These are phyloP conservation scores for Melinaea menophilus DNA, from an alignment of 2,888 invertebrate species.

Conservation along the genomic window DNA sequence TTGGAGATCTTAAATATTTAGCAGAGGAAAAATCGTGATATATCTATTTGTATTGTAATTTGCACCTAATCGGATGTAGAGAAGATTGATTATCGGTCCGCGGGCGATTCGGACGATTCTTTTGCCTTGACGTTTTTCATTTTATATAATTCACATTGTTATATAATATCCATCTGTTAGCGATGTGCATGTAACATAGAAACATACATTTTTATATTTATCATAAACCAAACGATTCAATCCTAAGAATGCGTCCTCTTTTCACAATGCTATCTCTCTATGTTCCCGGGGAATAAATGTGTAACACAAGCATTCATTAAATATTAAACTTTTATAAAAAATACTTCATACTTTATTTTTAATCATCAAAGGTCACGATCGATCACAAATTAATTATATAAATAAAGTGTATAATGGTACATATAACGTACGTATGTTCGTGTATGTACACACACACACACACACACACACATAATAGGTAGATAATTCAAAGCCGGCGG, in stretches of 20 bases:
- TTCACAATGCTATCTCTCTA: too few relatives aligned
- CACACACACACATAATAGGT: background rate
- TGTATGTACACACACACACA: too few relatives aligned
- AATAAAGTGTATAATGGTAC: too few relatives aligned
- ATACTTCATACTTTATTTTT: too few relatives aligned
- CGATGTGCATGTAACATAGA: conserved; percentile 14
- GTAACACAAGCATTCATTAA: too few relatives aligned
- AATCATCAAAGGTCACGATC: too few relatives aligned
- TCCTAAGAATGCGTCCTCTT: too few relatives aligned
- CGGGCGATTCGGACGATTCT: conserved; percentile 57
- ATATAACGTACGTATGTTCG: too few relatives aligned
- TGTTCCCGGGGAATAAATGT: too few relatives aligned
- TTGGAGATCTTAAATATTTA: conserved; percentile 12
- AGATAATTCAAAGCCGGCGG: conserved; percentile 11
- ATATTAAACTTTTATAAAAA: too few relatives aligned
- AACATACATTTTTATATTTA: conserved; percentile 1
- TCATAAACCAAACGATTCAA: background rate
- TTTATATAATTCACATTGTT: conserved; percentile 53
- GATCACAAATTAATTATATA: too few relatives aligned
- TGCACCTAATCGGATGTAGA: conserved; percentile 75
- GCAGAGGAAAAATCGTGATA: conserved; percentile 58
- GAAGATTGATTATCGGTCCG: conserved; percentile 71
- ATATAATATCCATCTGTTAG: conserved; percentile 28
- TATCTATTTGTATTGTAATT: conserved; percentile 74
- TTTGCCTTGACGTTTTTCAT: conserved; percentile 43